Base-by-base conservation (phyloP, 2,888 invertebrate genomes). In the Callyntrura guangdongensis region DNA sequence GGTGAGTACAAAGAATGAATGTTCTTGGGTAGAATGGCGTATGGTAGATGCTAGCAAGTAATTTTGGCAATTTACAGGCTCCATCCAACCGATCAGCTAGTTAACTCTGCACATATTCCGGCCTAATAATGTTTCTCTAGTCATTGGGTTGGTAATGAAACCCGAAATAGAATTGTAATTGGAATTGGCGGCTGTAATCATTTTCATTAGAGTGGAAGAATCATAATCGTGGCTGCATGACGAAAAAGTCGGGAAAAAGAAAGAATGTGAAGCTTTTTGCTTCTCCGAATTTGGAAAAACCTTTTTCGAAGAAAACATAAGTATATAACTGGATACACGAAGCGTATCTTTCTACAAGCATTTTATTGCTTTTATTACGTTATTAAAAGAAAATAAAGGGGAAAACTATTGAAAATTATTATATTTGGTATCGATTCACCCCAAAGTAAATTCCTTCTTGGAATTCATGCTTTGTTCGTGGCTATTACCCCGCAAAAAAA, bases 161-260 rank as follows among this genome's bases (percentile, higher is more conserved):
- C n/a, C 56, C 61, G 36, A 36, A 25, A 36, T 56, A 79, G n/a
- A 20, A 81, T 17, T 36, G 81, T 81, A 81, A 81, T 81, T 81
- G 59, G 81, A 53, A 22, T 14, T 22, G 61, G 36, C 81, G 81
- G 22, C 81, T 56, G 61, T 17, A 81, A 81, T 61, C 59, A 59
- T 59, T 59, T 17, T 59, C 59, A 1, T 59, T 12, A 59, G 59
- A 11, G 47, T 47, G 47, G 47, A 5, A 47, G 11, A 5, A 47
- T 47, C 47, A 47, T 47, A 11, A 59, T 59, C 59, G n/a, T n/a
- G 5, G 17, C n/a, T 17, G n/a, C 17, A 17, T 59, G 59, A 59
- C 17, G 17, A 59, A 12, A 59, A 59, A 59, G 59, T n/a, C 59
- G 17, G 12, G 17, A 59, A 59, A 5, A 17, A 14, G 17, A 17